Evolutionary conservation across 2,888 invertebrate species (phyloP), one percentile per base, ranked within the genome.

Genomic region (Yponomeuta sedellus): DNA sequence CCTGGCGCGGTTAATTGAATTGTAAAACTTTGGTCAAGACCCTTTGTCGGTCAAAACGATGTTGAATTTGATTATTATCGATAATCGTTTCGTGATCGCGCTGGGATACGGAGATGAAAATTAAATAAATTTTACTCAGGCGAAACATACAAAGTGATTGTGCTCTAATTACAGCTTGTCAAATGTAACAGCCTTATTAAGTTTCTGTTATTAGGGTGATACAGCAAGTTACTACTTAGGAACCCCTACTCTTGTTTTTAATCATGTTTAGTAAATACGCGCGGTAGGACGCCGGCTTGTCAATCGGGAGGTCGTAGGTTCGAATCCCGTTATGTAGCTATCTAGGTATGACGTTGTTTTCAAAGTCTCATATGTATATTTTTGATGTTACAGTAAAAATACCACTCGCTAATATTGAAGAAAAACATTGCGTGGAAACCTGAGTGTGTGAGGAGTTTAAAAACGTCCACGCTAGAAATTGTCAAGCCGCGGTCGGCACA

Each of bases 1-100:
- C 88, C 89, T 88, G 89, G 84, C 82, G 78, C 73, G 76, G 72
- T 83, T 88, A 89, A 89, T 89, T 89, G 88, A 89, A 89, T 88
- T 89, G 89, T 89, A 86, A 87, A 88, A 86, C 88, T 85, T 84
- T 84, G 82, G 81, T 81, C 82, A 81, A 82, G 85, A 82, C 82
- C 87, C 85, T 86, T 85, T 83, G 83, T 83, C 86, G 85, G 88
- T 83, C 83, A 82, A 80, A 84, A 79, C 77, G 81, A 82, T 82
- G 83, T 85, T 72, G 79, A 84, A 82, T 83, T 81, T 79, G 81
- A 88, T 86, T 82, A 85, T 86, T 85, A 86, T 85, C 84, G 81
- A 81, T 78, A 80, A 72, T 82, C 81, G 80, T 78, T 83, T 80
- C 73, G 74, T 80, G 81, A 83, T 82, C 80, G 79, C 78, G 75